phyloP scores from a whole-genome alignment of 2,797 vertebrate genomes.

The Poecile montanus region DNA sequence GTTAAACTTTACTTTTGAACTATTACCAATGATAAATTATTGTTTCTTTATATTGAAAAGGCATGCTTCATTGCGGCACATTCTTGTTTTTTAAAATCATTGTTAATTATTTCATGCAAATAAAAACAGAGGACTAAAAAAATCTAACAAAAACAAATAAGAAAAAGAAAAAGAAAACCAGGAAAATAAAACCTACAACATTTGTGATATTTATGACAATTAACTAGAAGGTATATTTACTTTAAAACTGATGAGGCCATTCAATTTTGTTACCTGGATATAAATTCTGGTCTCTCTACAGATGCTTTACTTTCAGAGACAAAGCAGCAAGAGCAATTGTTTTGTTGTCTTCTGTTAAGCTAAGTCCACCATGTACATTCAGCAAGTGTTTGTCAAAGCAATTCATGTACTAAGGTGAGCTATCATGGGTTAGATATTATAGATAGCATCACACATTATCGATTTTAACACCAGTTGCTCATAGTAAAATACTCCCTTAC shows the following conservation, averaged over 20 bases:
- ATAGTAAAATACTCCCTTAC: neutral
- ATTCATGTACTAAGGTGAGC: neutral
- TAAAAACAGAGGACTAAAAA: neutral
- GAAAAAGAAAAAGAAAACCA: rapidly evolving
- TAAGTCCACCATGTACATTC: neutral
- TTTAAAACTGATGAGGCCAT: neutral
- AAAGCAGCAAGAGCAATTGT: neutral
- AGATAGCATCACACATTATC: neutral
- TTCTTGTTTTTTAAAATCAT: neutral
- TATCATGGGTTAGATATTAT: neutral
- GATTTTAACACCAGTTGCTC: neutral
- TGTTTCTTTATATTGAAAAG: neutral
- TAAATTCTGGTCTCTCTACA: neutral
- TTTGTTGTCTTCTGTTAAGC: neutral
- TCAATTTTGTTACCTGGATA: neutral
- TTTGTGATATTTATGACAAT: neutral
- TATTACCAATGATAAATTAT: neutral
- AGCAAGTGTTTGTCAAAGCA: neutral
- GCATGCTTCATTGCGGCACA: neutral
- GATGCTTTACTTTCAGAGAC: neutral
- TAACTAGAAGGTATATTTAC: neutral
- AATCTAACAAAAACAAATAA: neutral
- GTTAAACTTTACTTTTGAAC: neutral
- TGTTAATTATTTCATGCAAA: neutral
- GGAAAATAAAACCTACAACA: rapidly evolving